Conservation (phyloP, 2,113 vertebrate species). For the Hypomesus transpacificus region DNA sequence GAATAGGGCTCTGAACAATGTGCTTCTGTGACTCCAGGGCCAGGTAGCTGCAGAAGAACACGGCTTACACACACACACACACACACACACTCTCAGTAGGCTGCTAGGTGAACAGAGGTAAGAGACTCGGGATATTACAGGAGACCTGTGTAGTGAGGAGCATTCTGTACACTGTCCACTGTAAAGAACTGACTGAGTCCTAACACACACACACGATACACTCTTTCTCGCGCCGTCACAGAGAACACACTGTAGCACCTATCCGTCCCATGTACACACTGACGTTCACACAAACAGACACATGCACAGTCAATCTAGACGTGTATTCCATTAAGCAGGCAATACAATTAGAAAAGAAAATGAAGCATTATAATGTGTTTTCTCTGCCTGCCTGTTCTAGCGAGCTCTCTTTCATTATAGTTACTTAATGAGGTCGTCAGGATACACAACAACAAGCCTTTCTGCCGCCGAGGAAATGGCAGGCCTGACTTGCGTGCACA, state of each 20-base stretch:
- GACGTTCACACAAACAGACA: background rate
- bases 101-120: conserved; percentile 27
- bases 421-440: too few relatives aligned
- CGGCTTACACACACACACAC: background rate
- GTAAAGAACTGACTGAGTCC: too few relatives aligned
- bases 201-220: background rate
- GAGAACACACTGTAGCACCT: background rate
- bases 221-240: background rate
- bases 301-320: background rate
- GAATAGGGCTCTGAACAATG: background rate
- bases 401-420: background rate
- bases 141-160: too few relatives aligned
- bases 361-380: background rate
- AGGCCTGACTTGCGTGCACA: too few relatives aligned
- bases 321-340: background rate
- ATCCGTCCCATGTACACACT: background rate
- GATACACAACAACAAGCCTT: too few relatives aligned
- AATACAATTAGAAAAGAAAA: background rate
- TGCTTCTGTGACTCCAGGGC: background rate
- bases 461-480: too few relatives aligned
- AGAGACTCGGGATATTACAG: too few relatives aligned
- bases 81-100: conserved; percentile 34
- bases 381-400: background rate
- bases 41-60: background rate
- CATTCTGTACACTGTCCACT: too few relatives aligned